Base-by-base conservation (phyloP, 2,888 invertebrate species). In the Gandaritis pyraliata region DNA sequence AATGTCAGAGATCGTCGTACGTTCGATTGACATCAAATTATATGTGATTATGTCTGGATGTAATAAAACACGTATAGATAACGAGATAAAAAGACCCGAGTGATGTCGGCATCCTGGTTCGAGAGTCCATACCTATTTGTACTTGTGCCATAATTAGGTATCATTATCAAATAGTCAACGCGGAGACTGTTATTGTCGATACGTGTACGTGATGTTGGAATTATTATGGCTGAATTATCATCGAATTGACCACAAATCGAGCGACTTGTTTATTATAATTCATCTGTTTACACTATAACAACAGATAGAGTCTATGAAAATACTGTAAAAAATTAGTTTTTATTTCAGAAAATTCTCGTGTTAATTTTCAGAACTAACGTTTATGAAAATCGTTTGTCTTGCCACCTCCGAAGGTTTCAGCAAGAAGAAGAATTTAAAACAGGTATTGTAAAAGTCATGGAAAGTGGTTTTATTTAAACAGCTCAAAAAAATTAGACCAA, bases 1-100 rank as follows among this genome's bases (percentile, higher is more conserved):
- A 86, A 87, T 86, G 88, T 88, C 89, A 87, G 87, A 85, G 84
- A 87, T 83, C 84, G 83, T 80, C 79, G 82, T 78, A 73, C 84
- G 79, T 85, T 81, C 82, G 82, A 88, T 88, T 89, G 90, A 89
- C 89, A 90, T 83, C 82, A 81, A 86, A 86, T 83, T 82, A 81
- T 75, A 77, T 80, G 75, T 83, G 77, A 84, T 86, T 85, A 82
- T 69, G 72, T 73, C 69, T 73, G 73, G 41, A 50, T 64, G 67
- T 71, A 72, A 73, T 71, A 74, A 73, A 78, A 76, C 72, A 70
- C 70, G 57, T 61, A 69, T 74, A 73, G 71, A 74, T 81, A 77
- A 77, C 75, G 73, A 81, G 71, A 67, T 60, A 70, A 69, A 72
- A 69, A 66, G 69, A 65, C 63, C 45, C 50, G 36, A 46, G 66